Evolutionary conservation across 2,797 vertebrate genomes (phyloP), one percentile per base, ranked within the genome.

Genomic region (Thamnophis elegans): DNA sequence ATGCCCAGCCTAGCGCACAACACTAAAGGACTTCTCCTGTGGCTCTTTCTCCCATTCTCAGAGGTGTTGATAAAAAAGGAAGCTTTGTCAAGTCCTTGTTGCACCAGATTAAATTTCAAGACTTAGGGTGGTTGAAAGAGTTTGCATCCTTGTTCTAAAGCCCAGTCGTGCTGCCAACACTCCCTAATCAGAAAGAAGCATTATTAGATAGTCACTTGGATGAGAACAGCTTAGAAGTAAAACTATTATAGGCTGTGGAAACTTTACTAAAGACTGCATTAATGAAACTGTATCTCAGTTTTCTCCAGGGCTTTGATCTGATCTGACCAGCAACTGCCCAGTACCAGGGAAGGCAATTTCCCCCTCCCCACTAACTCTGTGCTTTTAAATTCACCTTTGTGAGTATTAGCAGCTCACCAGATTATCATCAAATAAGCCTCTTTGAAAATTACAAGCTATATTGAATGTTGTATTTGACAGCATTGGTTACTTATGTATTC

Each of bases 211-310:
- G 85, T 90, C 1, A 2, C 36, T 68, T 91, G 92, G 58, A 93
- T 58, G 96, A 58, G 86, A 96, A 68, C 86, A 94, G 85, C 0
- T 1, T 92, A 94, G 85, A 94, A 92, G 60, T 47, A 94, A 92
- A 92, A 95, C 92, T 54, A 20, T 12, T 94, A 93, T 94, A 95
- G 95, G 91, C 68, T 65, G 62, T 90, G 92, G 94, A 96, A 97
- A 96, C 90, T 89, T 86, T 95, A 96, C 95, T 95, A 90, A 56
- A 90, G 42, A 65, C 86, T 94, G 88, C 55, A 14, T 86, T 85
- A 88, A 88, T 96, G 94, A 95, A 96, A 97, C 92, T 88, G 91
- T 93, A 95, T 94, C 93, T 94, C 90, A 88, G 89, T 56, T 93
- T 88, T 95, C 58, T 28, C 0, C 92, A 87, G 94, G 85, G 58